These are phyloP conservation scores for Tethea ocularis DNA, from an alignment of 2,888 invertebrate species.

Conservation along the genomic window DNA sequence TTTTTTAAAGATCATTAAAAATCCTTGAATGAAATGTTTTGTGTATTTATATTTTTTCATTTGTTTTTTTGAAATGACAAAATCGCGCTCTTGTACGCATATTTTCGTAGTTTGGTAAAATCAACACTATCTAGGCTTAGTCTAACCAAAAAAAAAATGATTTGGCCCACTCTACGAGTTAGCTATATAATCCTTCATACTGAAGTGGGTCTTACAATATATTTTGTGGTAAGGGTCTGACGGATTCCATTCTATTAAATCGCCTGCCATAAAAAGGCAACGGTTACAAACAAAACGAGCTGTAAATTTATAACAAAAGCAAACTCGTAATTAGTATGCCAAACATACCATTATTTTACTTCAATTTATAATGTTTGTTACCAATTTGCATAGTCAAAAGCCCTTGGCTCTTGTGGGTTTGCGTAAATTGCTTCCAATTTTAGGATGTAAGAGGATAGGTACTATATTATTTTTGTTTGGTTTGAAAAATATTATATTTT, in stretches of 20 bases:
- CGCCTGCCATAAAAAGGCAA: background rate
- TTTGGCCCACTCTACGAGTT: background rate
- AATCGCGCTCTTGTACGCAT: too few species aligned
- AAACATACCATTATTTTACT: conserved; percentile 14
- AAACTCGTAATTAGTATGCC: conserved; percentile 1
- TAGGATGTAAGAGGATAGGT: background rate
- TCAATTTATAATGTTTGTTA: conserved; percentile 17
- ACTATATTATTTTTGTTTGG: background rate
- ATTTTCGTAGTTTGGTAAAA: too few species aligned
- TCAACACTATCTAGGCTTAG: too few species aligned
- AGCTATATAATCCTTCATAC: background rate
- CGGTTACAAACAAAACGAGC: background rate
- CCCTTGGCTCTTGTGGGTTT: conserved; percentile 13
- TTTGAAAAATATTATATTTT: background rate
- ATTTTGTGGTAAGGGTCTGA: background rate
- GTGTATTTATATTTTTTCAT: background rate
- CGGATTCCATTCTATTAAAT: background rate
- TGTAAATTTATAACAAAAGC: background rate
- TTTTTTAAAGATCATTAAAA: background rate
- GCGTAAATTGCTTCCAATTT: conserved; percentile 18
- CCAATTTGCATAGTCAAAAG: conserved; percentile 25
- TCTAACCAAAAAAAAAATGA: too few species aligned
- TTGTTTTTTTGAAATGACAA: background rate
- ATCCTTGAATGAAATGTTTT: too few species aligned
- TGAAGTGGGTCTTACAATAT: background rate